These are phyloP conservation scores for Alsophila aescularia DNA, from an alignment of 2,888 invertebrate species.

Conservation along the genomic window DNA sequence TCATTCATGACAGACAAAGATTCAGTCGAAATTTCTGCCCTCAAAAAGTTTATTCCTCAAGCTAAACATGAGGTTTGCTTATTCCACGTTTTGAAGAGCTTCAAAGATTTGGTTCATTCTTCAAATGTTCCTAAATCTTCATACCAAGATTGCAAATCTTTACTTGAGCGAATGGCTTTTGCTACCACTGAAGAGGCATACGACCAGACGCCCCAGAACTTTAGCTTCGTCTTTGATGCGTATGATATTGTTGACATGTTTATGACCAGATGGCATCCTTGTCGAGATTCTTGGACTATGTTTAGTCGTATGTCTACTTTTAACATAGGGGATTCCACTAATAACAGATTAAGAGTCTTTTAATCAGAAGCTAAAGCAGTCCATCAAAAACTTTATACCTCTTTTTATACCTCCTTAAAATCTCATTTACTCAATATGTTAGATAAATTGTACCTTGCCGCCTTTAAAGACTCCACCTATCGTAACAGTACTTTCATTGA, in stretches of 20 bases:
- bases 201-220: too few relatives aligned
- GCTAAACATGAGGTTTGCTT: too few relatives aligned
- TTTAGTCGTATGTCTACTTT: constrained; percentile 8
- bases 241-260: too few relatives aligned
- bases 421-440: not conserved
- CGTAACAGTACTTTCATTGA: not conserved
- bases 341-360: constrained; percentile 11
- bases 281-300: constrained; percentile 12
- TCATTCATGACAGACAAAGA: constrained; percentile 15
- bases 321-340: constrained; percentile 9
- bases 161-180: too few relatives aligned
- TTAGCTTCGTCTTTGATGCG: too few relatives aligned
- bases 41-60: too few relatives aligned
- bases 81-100: too few relatives aligned
- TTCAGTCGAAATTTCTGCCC: too few relatives aligned
- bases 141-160: too few relatives aligned
- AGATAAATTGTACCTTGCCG: constrained; percentile 5
- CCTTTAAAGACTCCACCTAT: constrained; percentile 3
- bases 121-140: too few relatives aligned
- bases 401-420: constrained; percentile 1
- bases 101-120: too few relatives aligned
- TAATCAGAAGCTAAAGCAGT: constrained; percentile 12
- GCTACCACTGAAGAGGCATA: too few relatives aligned
- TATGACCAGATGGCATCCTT: constrained; percentile 4
- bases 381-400: constrained; percentile 2